Evolutionary conservation across 2,888 invertebrate species (phyloP).

Genomic region (Pollenia griseotomentosa): DNA sequence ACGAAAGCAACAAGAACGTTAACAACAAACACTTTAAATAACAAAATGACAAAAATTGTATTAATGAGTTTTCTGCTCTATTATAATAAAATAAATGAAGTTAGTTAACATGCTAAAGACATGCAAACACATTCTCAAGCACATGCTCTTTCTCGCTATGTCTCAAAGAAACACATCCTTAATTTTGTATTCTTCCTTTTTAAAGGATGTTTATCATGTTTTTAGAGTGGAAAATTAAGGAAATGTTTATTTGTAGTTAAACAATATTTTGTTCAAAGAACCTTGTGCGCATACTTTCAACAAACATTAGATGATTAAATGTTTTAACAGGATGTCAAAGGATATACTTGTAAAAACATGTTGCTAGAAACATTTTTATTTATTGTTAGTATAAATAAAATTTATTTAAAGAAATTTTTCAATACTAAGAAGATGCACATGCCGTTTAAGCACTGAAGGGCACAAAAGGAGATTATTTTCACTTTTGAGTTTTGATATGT

Average conservation of each 20-base stretch:
- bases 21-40: slow-evolving; percentile 10
- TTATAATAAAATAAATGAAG: slow-evolving; percentile 49
- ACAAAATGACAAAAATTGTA: slow-evolving; percentile 51
- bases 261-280: background rate
- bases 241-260: slow-evolving; percentile 23
- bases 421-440: no score
- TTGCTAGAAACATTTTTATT: slow-evolving; percentile 14
- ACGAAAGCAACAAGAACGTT: background rate
- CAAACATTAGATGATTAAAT: slow-evolving; percentile 50
- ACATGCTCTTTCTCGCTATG: background rate
- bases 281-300: background rate
- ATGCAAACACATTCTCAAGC: background rate
- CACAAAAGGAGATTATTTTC: no score
- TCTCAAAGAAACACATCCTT: slow-evolving; percentile 28
- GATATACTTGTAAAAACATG: slow-evolving; percentile 29
- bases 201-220: slow-evolving; percentile 23
- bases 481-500: no score
- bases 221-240: slow-evolving; percentile 52
- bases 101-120: slow-evolving; percentile 30
- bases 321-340: slow-evolving; percentile 42
- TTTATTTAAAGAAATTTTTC: background rate
- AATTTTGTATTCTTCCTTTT: slow-evolving; percentile 14
- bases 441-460: no score
- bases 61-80: slow-evolving; percentile 52
- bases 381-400: background rate